Evolutionary conservation across 2,113 vertebrate species (phyloP), one percentile per base, ranked within the genome.

Genomic region (Coptodon bakossiorum): DNA sequence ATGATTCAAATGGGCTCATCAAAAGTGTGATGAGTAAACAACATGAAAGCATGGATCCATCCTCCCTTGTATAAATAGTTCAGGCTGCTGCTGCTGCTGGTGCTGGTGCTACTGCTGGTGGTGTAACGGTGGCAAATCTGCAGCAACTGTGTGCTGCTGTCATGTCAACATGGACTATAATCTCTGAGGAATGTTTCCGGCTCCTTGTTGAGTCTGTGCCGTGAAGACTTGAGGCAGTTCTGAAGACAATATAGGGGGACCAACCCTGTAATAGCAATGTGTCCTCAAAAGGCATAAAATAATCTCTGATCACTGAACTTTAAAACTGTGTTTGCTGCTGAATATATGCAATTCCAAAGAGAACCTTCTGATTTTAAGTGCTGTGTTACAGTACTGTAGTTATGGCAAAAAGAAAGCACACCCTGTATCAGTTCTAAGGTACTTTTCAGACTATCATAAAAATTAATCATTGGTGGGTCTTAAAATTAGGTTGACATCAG

Each of bases 31-130:
- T 68, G 1, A 68, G 63, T 68, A 68, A 68, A 68, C 19, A 68
- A 40, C 63, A 68, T 4, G 36, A 68, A 40, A 68, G n/a, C 36
- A 40, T 13, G 19, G 19, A 5, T 40, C 34, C 34, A 68, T 68
- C 19, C 63, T 68, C 63, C 19, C 36, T 68, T 68, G 34, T 38
- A 38, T 66, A 38, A 68, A 40, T 40, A 22, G 19, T 0, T 68
- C 36, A 9, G 63, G 63, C 11, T 68, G 5, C 36, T 68, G 31
- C 2, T 61, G 57, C 8, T 36, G 8, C 7, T 31, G 29, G 2
- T 31, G 31, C 31, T 59, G 27, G 27, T 34, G 59, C 1, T 61
- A 0, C 3, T 61, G 59, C 17, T 68, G 34, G 0, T 68, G 66
- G n/a, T 24, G 36, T 71, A 71, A 24, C 24, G 66, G 36, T 71